Percentiles rank a stretch among this genome's conserved stretches.
These are phyloP conservation scores for Coracias cyanogaster DNA, from an alignment of 2,797 vertebrate genomes.

Conservation along the genomic window DNA sequence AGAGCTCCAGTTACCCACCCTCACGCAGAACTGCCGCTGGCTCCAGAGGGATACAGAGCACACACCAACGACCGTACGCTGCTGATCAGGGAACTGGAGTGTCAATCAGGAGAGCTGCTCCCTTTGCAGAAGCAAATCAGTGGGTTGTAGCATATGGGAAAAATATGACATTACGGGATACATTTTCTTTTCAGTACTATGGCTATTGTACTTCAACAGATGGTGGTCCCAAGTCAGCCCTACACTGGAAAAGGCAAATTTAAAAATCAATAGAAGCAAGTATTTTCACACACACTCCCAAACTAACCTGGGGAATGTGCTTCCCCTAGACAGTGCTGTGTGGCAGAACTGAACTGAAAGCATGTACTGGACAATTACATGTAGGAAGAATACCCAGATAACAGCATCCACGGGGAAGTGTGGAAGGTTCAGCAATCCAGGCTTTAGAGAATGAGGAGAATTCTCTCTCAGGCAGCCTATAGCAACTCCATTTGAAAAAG, in stretches of 20 bases:
- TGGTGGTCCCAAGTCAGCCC: not conserved
- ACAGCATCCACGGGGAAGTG: not conserved
- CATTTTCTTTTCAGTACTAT: not conserved
- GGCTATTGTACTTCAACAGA: not conserved
- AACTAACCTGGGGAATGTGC: not conserved
- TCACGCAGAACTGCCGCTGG: not conserved
- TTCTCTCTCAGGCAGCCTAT: not conserved
- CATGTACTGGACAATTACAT: not conserved
- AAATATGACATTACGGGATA: not conserved
- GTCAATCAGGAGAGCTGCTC: not conserved
- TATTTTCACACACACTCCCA: not conserved
- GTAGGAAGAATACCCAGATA: not conserved
- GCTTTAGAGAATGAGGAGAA: not conserved
- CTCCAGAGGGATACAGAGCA: not conserved
- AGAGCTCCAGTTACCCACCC: not conserved
- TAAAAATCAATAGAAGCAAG: not conserved
- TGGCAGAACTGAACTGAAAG: not conserved
- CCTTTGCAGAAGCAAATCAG: not conserved
- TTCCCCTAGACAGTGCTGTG: not conserved
- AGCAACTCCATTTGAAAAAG: not conserved
- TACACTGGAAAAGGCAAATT: not conserved
- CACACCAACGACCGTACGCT: not conserved
- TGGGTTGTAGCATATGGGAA: not conserved
- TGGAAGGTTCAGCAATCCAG: not conserved
- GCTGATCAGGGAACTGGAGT: not conserved